Evolutionary conservation across 2,888 invertebrate genomes (phyloP), one percentile per base, ranked within the genome.

Genomic region (Caenorhabditis sp.): DNA sequence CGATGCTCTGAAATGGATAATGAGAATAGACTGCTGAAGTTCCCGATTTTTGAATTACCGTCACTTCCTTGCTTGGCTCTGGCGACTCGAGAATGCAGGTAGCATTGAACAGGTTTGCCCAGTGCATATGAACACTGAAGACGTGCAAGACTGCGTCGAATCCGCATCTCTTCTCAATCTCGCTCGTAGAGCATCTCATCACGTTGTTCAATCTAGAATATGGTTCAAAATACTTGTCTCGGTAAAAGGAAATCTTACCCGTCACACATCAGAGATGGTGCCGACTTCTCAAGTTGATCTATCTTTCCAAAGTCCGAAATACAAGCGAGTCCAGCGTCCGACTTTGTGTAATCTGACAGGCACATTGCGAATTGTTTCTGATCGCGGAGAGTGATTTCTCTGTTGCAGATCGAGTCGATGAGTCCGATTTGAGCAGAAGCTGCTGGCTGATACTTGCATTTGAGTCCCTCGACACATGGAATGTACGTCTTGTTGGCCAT

Each of bases 111-210:
- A 81, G 69, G 13, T 71, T 80, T 1, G 85, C 87, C 89, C 89
- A 89, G 24, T 85, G 85, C 50, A 80, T 80, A 68, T 89, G 89
- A 11, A 87, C 55, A 68, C 87, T 87, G 80, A 87, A 90, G 20
- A 89, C 86, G 77, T 90, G 90, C 26, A 89, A 77, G 26, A 90
- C 80, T n/a, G 90, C 88, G 47, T 90, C 90, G 58, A 83, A 87
- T 6, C 90, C 90, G 64, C 90, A 90, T 18, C 81, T 18, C 47
- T 71, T 67, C 56, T 87, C 87, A 18, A 90, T 80, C 11, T 78
- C 81, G 3, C 44, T 44, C 6, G 86, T 60, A 0, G 87, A 62
- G 71, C 90, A 90, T 22, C 72, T 50, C 40, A 89, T 77, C n/a
- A 89, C 82, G 0, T 71, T 53, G 64, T 88, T 85, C 26, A 89